These are phyloP conservation scores for Tetragonisca angustula DNA, from an alignment of 2,888 invertebrate species.

Conservation along the genomic window DNA sequence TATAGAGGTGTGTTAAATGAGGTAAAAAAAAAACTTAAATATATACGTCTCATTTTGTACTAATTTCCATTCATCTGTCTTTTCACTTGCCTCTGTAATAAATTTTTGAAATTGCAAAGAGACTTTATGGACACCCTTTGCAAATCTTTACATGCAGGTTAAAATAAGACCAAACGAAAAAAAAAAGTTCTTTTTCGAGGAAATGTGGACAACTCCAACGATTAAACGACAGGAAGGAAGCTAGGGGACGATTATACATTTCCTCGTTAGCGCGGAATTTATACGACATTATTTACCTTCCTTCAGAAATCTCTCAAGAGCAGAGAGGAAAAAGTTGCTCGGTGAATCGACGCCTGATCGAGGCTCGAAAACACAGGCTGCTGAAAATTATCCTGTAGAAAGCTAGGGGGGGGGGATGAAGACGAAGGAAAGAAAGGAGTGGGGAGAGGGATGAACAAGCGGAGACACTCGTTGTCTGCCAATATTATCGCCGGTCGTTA, in stretches of 20 bases:
- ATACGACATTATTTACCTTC: conserved; percentile 59
- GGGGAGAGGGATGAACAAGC: neutral
- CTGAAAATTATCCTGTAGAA: conserved; percentile 19
- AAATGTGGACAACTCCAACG: neutral
- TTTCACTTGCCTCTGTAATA: too few species aligned
- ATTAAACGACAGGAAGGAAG: neutral
- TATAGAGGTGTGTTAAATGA: too few species aligned
- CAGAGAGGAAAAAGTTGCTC: neutral
- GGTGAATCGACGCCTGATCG: neutral
- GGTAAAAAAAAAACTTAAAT: too few species aligned
- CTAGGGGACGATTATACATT: conserved; percentile 53
- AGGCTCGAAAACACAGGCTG: conserved; percentile 4
- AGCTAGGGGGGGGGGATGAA: neutral
- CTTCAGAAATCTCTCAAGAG: conserved; percentile 19
- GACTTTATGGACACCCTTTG: too few species aligned
- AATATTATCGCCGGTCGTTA: conserved; percentile 59
- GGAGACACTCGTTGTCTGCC: conserved; percentile 40
- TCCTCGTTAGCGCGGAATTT: conserved; percentile 59
- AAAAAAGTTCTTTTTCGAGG: neutral
- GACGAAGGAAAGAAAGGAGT: neutral
- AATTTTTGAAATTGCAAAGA: too few species aligned
- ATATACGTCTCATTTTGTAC: too few species aligned
- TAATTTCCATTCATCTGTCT: too few species aligned
- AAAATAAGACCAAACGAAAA: too few species aligned
- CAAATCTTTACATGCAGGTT: too few species aligned